Conservation (phyloP, 1,140 invertebrate species). For the Pteromalus puparum region DNA sequence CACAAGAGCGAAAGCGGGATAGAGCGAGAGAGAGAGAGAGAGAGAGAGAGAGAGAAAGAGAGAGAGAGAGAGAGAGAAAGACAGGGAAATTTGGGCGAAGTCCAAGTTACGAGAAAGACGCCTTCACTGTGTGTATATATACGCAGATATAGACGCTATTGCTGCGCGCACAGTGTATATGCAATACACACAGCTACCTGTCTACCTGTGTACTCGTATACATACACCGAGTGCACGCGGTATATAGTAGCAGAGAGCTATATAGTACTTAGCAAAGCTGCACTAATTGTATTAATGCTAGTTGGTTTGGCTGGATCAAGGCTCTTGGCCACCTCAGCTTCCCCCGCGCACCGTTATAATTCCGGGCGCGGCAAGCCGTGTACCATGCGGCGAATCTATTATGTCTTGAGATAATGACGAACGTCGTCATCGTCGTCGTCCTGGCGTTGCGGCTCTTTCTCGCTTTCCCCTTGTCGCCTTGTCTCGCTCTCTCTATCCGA, state of each 20-base stretch:
- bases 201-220: not conserved
- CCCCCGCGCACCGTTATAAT: constrained; percentile 61
- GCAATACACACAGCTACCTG: not conserved
- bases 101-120: constrained; percentile 63
- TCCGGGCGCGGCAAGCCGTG: constrained; percentile 56
- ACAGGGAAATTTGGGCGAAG: constrained; percentile 65
- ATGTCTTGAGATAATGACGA: constrained; percentile 56
- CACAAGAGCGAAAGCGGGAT: not conserved
- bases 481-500: not conserved
- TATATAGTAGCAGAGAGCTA: constrained; percentile 46
- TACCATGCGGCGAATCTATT: constrained; percentile 64
- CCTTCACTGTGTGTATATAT: not conserved
- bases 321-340: constrained; percentile 33
- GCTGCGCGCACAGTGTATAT: not conserved
- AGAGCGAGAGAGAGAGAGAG: not conserved
- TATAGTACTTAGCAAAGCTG: constrained; percentile 70
- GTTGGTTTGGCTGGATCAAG: constrained; percentile 68
- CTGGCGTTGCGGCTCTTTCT: not conserved
- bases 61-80: not conserved
- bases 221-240: not conserved
- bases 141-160: no score
- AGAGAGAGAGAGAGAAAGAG: no score
- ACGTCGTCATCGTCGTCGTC: constrained; percentile 7
- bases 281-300: constrained; percentile 74
- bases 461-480: not conserved